phyloP scores from a whole-genome alignment of 1,140 invertebrate species.

The Penaeus indicus region DNA sequence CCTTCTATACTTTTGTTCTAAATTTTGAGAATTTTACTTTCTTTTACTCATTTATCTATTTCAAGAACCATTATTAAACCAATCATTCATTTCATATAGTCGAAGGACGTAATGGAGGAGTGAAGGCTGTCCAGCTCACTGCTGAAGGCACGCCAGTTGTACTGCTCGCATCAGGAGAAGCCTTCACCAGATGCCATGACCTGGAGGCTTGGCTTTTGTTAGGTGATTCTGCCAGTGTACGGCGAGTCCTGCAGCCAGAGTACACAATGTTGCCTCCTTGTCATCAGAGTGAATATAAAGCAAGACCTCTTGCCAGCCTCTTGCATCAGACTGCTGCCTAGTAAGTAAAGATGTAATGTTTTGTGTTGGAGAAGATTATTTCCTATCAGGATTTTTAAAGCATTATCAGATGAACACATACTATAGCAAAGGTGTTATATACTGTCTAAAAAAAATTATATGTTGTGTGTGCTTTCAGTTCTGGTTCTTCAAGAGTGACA shows the following conservation, averaged over 20 bases:
- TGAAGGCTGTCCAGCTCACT: conserved; percentile 45
- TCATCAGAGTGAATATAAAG: background rate
- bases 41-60: background rate
- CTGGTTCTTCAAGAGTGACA: conserved; percentile 73
- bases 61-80: background rate
- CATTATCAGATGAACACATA: too few species aligned
- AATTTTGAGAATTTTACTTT: background rate
- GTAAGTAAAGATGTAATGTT: conserved; percentile 29
- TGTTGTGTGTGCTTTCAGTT: conserved; percentile 12
- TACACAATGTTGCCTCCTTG: conserved; percentile 58
- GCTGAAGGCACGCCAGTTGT: conserved; percentile 49
- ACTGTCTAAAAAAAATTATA: too few species aligned
- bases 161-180: conserved; percentile 67
- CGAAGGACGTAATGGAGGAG: conserved; percentile 47
- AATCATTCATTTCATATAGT: conserved; percentile 36
- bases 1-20: background rate
- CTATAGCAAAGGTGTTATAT: too few species aligned
- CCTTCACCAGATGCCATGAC: conserved; percentile 66
- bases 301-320: conserved; percentile 55
- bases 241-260: conserved; percentile 54
- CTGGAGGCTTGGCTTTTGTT: conserved; percentile 61
- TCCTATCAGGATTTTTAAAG: too few species aligned
- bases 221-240: conserved; percentile 59
- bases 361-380: background rate
- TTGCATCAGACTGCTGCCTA: conserved; percentile 63